Evolutionary conservation across 2,888 invertebrate genomes (phyloP).

Genomic region (Strigamia maritima): DNA sequence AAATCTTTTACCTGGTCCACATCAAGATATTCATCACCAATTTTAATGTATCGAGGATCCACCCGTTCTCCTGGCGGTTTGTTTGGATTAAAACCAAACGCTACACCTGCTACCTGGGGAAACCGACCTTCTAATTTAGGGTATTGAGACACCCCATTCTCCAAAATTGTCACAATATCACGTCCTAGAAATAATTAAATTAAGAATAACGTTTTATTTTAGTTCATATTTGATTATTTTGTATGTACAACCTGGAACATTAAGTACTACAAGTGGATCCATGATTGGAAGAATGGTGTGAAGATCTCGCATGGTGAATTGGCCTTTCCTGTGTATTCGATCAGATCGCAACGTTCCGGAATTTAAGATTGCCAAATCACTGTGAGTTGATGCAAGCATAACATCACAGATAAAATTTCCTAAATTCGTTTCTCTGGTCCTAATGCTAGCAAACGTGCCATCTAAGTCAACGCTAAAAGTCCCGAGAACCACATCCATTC

Average conservation of each 20-base stretch:
- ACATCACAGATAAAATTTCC: slow-evolving; percentile 62
- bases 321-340: slow-evolving; percentile 72
- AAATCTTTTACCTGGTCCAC: slow-evolving; percentile 53
- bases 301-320: slow-evolving; percentile 78
- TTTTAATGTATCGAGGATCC: slow-evolving; percentile 68
- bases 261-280: slow-evolving; percentile 74
- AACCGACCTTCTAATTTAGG: slow-evolving; percentile 85
- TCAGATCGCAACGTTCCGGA: slow-evolving; percentile 82
- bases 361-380: slow-evolving; percentile 79
- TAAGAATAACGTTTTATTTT: slow-evolving; percentile 18
- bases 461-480: slow-evolving; percentile 81
- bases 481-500: slow-evolving; percentile 79
- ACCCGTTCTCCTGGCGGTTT: slow-evolving; percentile 67
- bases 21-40: slow-evolving; percentile 80
- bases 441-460: slow-evolving; percentile 74
- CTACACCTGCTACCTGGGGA: slow-evolving; percentile 69
- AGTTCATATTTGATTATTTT: neutral
- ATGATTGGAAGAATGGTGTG: slow-evolving; percentile 80
- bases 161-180: slow-evolving; percentile 67
- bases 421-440: slow-evolving; percentile 82
- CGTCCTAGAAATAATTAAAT: slow-evolving; percentile 55
- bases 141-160: slow-evolving; percentile 80
- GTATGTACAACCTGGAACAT: slow-evolving; percentile 61
- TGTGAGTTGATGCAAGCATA: slow-evolving; percentile 76
- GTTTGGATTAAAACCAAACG: slow-evolving; percentile 55